Evolutionary conservation across 2,888 invertebrate species (phyloP).

Genomic region (Pollenia griseotomentosa): DNA sequence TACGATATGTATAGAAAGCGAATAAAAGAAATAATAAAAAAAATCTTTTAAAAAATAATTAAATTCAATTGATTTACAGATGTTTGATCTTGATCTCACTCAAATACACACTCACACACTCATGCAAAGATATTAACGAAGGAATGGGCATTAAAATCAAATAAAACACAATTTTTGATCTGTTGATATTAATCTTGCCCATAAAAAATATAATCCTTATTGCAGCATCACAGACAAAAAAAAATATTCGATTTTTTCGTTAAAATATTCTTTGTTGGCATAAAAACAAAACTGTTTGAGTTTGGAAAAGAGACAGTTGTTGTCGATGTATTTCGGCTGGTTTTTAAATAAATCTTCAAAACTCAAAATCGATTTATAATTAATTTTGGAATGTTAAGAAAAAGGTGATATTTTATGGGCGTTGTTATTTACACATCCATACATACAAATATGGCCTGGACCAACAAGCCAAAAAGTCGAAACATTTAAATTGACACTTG

Average conservation of each 20-base stretch:
- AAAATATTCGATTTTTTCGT: conserved; percentile 6
- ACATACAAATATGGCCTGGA: neutral
- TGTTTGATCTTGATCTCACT: conserved; percentile 55
- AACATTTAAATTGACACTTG: conserved; percentile 44
- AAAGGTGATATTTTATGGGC: conserved; percentile 69
- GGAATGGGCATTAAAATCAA: conserved; percentile 30
- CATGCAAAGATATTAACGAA: neutral
- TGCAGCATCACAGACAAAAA: conserved; percentile 52
- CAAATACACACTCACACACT: neutral
- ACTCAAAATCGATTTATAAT: conserved; percentile 69
- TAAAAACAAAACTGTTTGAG: conserved; percentile 27
- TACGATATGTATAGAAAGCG: conserved; percentile 27
- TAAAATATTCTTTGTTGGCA: conserved; percentile 65
- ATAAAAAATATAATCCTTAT: conserved; percentile 69
- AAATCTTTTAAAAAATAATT: conserved; percentile 67
- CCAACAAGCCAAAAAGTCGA: conserved; percentile 21
- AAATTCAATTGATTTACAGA: conserved; percentile 74
- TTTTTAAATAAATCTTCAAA: conserved; percentile 34
- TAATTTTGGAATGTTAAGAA: conserved; percentile 64
- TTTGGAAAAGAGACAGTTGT: conserved; percentile 33
- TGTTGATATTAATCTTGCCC: conserved; percentile 73
- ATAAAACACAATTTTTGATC: conserved; percentile 55
- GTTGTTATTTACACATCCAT: conserved; percentile 53
- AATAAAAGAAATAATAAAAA: conserved; percentile 4
- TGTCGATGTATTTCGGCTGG: conserved; percentile 13